Evolutionary conservation across 2,797 vertebrate genomes (phyloP), one percentile per base, ranked within the genome.

Genomic region (Anguilla obscura): DNA sequence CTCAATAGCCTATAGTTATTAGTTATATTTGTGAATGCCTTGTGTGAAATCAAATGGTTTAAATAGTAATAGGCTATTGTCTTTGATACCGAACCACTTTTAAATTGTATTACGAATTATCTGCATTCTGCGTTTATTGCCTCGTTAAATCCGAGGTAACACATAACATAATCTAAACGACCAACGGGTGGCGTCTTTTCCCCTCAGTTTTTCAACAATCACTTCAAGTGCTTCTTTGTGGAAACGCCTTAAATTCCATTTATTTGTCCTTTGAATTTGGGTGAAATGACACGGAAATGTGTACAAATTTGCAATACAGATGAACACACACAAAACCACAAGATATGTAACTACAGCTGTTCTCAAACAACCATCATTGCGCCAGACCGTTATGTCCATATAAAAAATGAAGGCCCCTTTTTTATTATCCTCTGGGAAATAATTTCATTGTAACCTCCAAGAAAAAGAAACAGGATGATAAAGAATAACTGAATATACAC

Each of bases 121-220:
- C 8, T 71, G 8, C 66, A 27, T 30, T 33, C 9, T 27, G n/a
- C 9, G 30, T 30, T 12, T 71, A 4, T 21, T 66, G 5, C n/a
- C 7, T 60, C 3, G 27, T 71, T 10, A 30, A 71, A 71, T 27
- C 8, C 8, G n/a, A 12, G 71, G 30, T 40, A 12, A 76, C 71
- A 76, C 12, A 21, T 30, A 76, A 76, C 30, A 76, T 14, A 1
- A 76, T 76, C 8, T 0, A 76, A 16, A 45, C 40, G 0, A n/a
- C 16, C 87, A 74, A 63, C 87, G 83, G 87, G 63, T 84, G 87
- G 87, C 87, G 33, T 0, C 48, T 71, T 88, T 88, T 88, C 87
- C 48, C 87, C 63, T 14, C n/a, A 1, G n/a, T 24, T 85, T 88
- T 88, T 9, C 5, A 71, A 71, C n/a, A 9, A 3, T 71, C 16